Evolutionary conservation across 2,113 vertebrate species (phyloP), one percentile per base, ranked within the genome.

Genomic region (Rana temporaria): DNA sequence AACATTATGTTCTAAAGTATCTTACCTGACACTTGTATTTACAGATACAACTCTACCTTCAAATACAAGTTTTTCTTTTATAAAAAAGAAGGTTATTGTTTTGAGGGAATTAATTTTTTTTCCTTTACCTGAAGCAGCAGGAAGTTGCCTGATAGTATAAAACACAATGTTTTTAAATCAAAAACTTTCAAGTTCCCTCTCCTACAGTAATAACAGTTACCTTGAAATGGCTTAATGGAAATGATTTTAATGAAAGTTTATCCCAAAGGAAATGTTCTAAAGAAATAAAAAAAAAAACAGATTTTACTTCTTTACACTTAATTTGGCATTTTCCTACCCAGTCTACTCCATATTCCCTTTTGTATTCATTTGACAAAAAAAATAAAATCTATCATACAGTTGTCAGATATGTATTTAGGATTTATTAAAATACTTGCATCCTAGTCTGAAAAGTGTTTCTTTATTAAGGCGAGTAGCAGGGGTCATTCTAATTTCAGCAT

Each of bases 291-390:
- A 52, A 30, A 30, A 30, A 30, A 30, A 30, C 22, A 57, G 26
- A 62, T 38, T 63, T 42, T 5, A 72, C 34, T 72, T 71, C 78
- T 68, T 68, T 12, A 32, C 17, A 68, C 65, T 79, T 79, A 57
- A 63, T 63, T 71, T 71, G 69, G 3, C 71, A 62, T 71, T 81
- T 81, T 80, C 14, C 22, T 80, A 70, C 66, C 32, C n/a, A 62
- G 78, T 26, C 34, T 53, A 55, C 57, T 70, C 59, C 57, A 60
- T 80, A 79, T 79, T 62, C 78, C 30, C 57, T 14, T 63, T 52
- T 72, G 67, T 71, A 81, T 63, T 63, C 52, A 63, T 71, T 81
- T 81, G 67, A 71, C 34, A 72, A 71, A 72, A 71, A 81, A 70
- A 53, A 62, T 71, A 81, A 70, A 53, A 62, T 71, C 34, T 79